These are phyloP conservation scores for Nineta flava DNA, from an alignment of 2,888 invertebrate species.

Conservation along the genomic window DNA sequence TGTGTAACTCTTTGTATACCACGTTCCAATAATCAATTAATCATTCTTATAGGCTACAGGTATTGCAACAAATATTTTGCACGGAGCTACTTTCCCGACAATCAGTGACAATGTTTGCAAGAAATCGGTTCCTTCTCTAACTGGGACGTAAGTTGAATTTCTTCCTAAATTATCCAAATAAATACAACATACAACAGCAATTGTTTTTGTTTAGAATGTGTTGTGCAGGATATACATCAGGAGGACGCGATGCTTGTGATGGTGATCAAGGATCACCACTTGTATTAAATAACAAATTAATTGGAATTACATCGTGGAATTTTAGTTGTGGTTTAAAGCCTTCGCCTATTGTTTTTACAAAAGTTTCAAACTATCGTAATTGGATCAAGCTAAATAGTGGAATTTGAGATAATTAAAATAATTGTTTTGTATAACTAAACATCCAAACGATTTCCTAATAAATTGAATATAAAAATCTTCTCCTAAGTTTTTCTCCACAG, in stretches of 20 bases:
- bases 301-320: conserved; percentile 5
- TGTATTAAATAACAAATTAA: conserved; percentile 1
- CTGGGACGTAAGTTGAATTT: neutral
- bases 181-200: neutral
- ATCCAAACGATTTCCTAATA: too few species aligned
- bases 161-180: neutral
- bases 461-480: too few species aligned
- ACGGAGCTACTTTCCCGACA: neutral
- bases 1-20: too few species aligned
- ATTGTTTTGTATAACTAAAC: too few species aligned
- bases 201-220: neutral
- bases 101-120: neutral
- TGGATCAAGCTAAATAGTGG: conserved; percentile 3
- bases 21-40: too few species aligned
- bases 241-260: conserved; percentile 2
- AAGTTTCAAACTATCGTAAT: neutral
- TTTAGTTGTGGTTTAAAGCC: conserved; percentile 1
- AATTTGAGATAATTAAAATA: conserved; percentile 10
- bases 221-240: conserved; percentile 4
- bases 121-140: neutral
- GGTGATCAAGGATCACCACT: conserved; percentile 5
- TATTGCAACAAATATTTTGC: neutral
- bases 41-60: neutral
- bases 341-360: neutral
- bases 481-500: too few species aligned